Evolutionary conservation across 2,888 invertebrate genomes (phyloP).

Genomic region (Augochlorella aurata): DNA sequence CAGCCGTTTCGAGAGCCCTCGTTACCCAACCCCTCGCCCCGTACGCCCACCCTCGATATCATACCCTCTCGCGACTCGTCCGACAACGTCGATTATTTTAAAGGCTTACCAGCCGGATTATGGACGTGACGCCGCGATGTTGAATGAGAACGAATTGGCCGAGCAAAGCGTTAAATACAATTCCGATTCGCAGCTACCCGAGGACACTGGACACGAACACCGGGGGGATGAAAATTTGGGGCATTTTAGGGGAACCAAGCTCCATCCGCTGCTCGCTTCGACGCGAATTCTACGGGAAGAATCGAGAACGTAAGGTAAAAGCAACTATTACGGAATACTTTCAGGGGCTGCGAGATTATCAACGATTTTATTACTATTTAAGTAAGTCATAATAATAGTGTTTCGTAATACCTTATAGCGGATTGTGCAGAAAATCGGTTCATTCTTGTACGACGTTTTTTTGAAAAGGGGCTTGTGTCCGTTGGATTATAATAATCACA

Average conservation of each 20-base stretch:
- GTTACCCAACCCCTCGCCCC: conserved; percentile 7
- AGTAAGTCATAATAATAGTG: too few species aligned
- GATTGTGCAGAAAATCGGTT: too few species aligned
- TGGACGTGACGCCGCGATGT: conserved; percentile 72
- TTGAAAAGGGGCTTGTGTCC: too few species aligned
- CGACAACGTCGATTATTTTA: conserved; percentile 78
- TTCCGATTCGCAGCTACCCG: conserved; percentile 29
- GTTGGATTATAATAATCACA: too few species aligned
- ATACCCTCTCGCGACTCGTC: conserved; percentile 36
- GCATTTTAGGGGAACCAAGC: neutral
- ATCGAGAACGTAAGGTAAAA: neutral
- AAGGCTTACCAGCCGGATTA: conserved; percentile 79
- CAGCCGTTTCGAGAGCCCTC: conserved; percentile 24
- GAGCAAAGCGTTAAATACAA: conserved; percentile 61
- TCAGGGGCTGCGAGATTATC: too few species aligned
- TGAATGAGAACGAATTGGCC: conserved; percentile 71
- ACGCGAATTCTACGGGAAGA: neutral
- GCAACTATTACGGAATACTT: too few species aligned
- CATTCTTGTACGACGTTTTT: too few species aligned
- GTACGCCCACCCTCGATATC: conserved; percentile 15
- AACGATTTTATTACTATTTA: too few species aligned
- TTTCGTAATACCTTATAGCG: too few species aligned
- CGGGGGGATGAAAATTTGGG: conserved; percentile 17
- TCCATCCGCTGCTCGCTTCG: neutral
- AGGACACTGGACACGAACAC: conserved; percentile 2